These are phyloP conservation scores for Odontophorus gujanensis DNA, from an alignment of 2,113 vertebrate species.

Conservation along the genomic window DNA sequence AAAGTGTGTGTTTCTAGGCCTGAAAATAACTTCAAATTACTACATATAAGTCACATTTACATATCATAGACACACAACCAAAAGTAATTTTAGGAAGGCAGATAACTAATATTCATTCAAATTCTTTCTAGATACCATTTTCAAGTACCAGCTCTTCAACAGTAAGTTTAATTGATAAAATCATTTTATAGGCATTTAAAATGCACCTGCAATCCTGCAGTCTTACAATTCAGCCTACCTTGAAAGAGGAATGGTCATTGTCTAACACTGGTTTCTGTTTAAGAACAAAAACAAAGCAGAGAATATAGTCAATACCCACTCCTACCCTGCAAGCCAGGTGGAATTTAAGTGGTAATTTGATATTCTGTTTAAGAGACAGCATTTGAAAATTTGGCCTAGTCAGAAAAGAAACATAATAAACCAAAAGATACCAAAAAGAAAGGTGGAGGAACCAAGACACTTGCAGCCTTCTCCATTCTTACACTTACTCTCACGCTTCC, in stretches of 20 bases:
- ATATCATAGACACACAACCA: slow-evolving; percentile 17
- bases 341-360: slow-evolving; percentile 60
- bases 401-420: slow-evolving; percentile 19
- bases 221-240: slow-evolving; percentile 74
- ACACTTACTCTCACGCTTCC: background rate
- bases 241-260: slow-evolving; percentile 71
- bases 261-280: slow-evolving; percentile 69
- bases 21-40: slow-evolving; percentile 22
- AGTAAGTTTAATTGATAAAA: slow-evolving; percentile 44
- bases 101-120: background rate
- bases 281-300: slow-evolving; percentile 71
- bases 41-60: slow-evolving; percentile 33
- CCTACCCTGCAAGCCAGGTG: slow-evolving; percentile 65
- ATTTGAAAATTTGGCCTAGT: slow-evolving; percentile 68
- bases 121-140: slow-evolving; percentile 52
- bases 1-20: slow-evolving; percentile 29
- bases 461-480: slow-evolving; percentile 8
- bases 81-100: slow-evolving; percentile 30
- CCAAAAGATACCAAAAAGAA: background rate
- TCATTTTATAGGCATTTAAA: slow-evolving; percentile 55
- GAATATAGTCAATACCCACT: slow-evolving; percentile 72
- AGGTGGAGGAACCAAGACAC: background rate
- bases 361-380: slow-evolving; percentile 66
- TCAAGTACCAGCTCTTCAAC: slow-evolving; percentile 73
- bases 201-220: slow-evolving; percentile 57